phyloP scores from a whole-genome alignment of 2,797 vertebrate genomes.

The Pseudomugil gertrudae region DNA sequence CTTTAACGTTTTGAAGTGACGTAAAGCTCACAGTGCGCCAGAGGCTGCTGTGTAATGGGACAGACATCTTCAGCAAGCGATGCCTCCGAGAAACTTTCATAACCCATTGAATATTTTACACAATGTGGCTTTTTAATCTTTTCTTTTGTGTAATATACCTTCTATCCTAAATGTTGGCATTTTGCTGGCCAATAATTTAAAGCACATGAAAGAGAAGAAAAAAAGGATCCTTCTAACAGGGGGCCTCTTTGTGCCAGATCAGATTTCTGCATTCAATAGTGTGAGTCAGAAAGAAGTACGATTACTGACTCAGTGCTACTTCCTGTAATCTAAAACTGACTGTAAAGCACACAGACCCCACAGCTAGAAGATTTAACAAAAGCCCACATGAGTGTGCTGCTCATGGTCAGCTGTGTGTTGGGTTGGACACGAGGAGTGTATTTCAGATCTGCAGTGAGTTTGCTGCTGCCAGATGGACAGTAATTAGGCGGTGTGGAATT shows the following conservation, averaged over 20 bases:
- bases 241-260: constrained; percentile 69
- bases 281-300: constrained; percentile 68
- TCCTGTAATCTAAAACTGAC: constrained; percentile 74
- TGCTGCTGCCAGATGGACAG: constrained; percentile 47
- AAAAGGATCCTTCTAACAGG: constrained; percentile 46
- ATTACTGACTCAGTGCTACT: constrained; percentile 73
- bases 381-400: constrained; percentile 18
- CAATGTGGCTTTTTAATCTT: background rate
- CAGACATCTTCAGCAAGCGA: constrained; percentile 29
- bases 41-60: constrained; percentile 45
- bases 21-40: constrained; percentile 43
- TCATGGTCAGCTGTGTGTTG: constrained; percentile 45
- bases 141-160: background rate
- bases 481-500: constrained; percentile 32
- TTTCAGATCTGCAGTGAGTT: constrained; percentile 24
- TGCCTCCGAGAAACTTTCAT: constrained; percentile 9
- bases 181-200: constrained; percentile 31
- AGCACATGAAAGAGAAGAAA: constrained; percentile 23
- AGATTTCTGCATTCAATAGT: constrained; percentile 69
- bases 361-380: constrained; percentile 48
- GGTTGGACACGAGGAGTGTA: constrained; percentile 26
- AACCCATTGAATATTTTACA: constrained; percentile 3
- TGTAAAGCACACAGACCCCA: constrained; percentile 55
- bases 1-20: constrained; percentile 51
- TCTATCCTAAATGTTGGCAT: constrained; percentile 15